These are phyloP conservation scores for Microplitis mediator DNA, from an alignment of 1,140 invertebrate species.

Conservation along the genomic window DNA sequence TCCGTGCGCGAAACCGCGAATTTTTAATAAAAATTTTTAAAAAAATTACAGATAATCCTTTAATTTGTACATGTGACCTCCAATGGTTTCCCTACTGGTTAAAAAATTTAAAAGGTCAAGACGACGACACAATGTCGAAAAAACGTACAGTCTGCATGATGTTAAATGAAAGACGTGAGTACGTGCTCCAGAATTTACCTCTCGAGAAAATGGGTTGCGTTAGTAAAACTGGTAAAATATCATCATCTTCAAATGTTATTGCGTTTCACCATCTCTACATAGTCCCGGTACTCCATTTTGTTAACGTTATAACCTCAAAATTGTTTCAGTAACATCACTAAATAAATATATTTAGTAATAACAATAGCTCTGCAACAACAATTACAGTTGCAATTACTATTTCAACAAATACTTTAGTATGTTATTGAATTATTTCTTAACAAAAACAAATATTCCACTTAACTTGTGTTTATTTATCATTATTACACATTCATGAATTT, in stretches of 20 bases:
- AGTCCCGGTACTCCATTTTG: slow-evolving; percentile 20
- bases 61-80: slow-evolving; percentile 85
- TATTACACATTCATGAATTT: not conserved
- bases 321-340: slow-evolving; percentile 6
- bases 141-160: slow-evolving; percentile 81
- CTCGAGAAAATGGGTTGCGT: slow-evolving; percentile 80
- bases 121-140: slow-evolving; percentile 85
- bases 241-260: slow-evolving; percentile 37
- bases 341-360: not conserved
- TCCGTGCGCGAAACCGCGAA: no score
- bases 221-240: slow-evolving; percentile 63
- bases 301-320: not conserved
- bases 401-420: no score
- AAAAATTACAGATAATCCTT: slow-evolving; percentile 85
- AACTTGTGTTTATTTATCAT: not conserved
- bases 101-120: slow-evolving; percentile 73
- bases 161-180: slow-evolving; percentile 77
- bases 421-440: not conserved
- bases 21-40: no score
- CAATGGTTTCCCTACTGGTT: slow-evolving; percentile 86
- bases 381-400: not conserved
- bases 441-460: not conserved
- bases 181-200: slow-evolving; percentile 79
- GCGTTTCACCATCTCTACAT: slow-evolving; percentile 9
- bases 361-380: not conserved